Conservation (phyloP, 2,888 invertebrate species). For the Elysia crispata region DNA sequence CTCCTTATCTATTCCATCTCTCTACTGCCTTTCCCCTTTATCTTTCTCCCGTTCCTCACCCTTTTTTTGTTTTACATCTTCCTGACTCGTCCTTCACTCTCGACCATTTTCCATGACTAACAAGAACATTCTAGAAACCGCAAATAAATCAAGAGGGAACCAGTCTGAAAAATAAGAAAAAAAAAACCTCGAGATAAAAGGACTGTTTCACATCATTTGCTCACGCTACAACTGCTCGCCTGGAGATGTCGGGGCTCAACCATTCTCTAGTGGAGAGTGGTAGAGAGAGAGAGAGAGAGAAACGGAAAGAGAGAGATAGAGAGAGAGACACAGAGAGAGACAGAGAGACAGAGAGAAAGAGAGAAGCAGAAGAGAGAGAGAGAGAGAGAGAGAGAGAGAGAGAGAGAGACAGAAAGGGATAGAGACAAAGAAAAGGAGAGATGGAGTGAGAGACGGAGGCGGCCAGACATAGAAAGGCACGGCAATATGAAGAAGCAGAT, state of each 20-base stretch:
- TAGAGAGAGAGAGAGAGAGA: not conserved
- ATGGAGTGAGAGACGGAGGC: too few relatives aligned
- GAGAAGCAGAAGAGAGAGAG: not conserved
- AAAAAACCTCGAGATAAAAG: constrained; percentile 20
- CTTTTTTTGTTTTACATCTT: too few relatives aligned
- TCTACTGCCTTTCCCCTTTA: too few relatives aligned
- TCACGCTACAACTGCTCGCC: not conserved
- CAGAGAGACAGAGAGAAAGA: not conserved
- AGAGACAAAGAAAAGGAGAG: constrained; percentile 2
- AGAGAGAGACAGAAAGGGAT: not conserved
- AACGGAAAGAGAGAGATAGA: constrained; percentile 11
- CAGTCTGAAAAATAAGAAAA: not conserved
- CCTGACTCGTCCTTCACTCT: too few relatives aligned
- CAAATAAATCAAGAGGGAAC: not conserved
- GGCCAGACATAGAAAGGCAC: not conserved
- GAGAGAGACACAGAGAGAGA: not conserved
- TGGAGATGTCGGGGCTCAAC: not conserved
- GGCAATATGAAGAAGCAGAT: not conserved
- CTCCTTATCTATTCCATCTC: too few relatives aligned
- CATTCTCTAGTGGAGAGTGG: not conserved
- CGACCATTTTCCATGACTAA: not conserved
- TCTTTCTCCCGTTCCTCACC: too few relatives aligned
- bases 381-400: not conserved
- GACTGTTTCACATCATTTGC: not conserved
- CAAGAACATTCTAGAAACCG: not conserved